Evolutionary conservation across 2,888 invertebrate species (phyloP).

Genomic region (Eucera pruinosa): DNA sequence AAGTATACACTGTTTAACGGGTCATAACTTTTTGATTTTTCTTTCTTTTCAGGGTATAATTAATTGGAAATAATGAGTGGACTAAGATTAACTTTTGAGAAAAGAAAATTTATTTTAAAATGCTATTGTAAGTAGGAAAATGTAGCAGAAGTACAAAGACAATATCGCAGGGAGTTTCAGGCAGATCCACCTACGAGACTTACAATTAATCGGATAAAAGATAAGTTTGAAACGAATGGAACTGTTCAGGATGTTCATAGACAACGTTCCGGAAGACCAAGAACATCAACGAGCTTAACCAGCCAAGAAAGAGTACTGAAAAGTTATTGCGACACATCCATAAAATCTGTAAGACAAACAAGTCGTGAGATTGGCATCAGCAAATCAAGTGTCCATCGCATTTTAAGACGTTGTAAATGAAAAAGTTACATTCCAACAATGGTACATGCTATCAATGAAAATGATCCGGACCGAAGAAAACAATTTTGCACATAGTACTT

Average conservation of each 20-base stretch:
- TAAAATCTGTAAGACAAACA: not conserved
- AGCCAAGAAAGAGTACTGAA: not conserved
- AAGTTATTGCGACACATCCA: not conserved
- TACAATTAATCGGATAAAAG: not conserved
- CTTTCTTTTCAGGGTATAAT: slow-evolving; percentile 7
- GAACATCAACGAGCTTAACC: not conserved
- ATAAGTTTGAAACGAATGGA: slow-evolving; percentile 14
- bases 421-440: not conserved
- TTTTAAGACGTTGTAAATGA: not conserved
- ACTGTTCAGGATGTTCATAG: slow-evolving; percentile 4
- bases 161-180: not conserved
- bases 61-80: not conserved
- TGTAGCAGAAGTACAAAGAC: slow-evolving; percentile 1
- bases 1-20: not conserved
- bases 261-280: slow-evolving; percentile 4
- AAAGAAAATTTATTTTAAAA: not conserved
- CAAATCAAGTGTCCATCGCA: not conserved
- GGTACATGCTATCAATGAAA: not conserved
- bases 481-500: not conserved
- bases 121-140: slow-evolving; percentile 6
- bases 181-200: not conserved
- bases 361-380: not conserved
- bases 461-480: not conserved
- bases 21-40: slow-evolving; percentile 14
- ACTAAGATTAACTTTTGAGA: not conserved